phyloP scores from a whole-genome alignment of 2,888 invertebrate genomes.

The Parnassius smintheus region DNA sequence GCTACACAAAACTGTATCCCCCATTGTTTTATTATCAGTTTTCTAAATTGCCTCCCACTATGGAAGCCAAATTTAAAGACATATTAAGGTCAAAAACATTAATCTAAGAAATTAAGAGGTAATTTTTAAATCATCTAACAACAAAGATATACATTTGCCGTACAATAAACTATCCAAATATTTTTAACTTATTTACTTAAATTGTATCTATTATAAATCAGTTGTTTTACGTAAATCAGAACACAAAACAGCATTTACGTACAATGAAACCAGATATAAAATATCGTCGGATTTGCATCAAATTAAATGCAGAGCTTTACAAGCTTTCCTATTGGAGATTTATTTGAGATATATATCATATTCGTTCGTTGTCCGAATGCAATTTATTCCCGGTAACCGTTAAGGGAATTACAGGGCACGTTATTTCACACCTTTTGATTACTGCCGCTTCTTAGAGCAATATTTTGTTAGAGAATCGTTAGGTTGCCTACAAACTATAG shows the following conservation, averaged over 20 bases:
- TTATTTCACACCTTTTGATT: slow-evolving; percentile 25
- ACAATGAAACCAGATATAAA: slow-evolving; percentile 2
- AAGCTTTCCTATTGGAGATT: slow-evolving; percentile 12
- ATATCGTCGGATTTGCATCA: slow-evolving; percentile 17
- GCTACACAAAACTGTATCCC: no score
- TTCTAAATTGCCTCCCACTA: no score
- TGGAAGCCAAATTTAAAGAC: no score
- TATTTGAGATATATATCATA: slow-evolving; percentile 26
- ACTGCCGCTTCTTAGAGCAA: slow-evolving; percentile 7
- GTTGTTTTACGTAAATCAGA: not conserved
- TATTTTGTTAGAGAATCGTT: slow-evolving; percentile 3
- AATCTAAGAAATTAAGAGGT: no score
- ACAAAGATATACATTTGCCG: no score
- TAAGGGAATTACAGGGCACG: slow-evolving; percentile 17
- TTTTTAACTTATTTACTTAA: no score
- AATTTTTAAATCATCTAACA: no score
- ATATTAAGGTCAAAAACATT: no score
- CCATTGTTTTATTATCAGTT: no score
- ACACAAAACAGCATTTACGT: not conserved
- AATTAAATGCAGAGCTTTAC: slow-evolving; percentile 15
- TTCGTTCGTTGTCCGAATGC: slow-evolving; percentile 19
- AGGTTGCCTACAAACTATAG: not conserved
- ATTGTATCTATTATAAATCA: no score
- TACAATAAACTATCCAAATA: no score
- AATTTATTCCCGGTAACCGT: slow-evolving; percentile 26